Evolutionary conservation across 2,113 vertebrate species (phyloP), one percentile per base, ranked within the genome.

Genomic region (Irena cyanogastra): DNA sequence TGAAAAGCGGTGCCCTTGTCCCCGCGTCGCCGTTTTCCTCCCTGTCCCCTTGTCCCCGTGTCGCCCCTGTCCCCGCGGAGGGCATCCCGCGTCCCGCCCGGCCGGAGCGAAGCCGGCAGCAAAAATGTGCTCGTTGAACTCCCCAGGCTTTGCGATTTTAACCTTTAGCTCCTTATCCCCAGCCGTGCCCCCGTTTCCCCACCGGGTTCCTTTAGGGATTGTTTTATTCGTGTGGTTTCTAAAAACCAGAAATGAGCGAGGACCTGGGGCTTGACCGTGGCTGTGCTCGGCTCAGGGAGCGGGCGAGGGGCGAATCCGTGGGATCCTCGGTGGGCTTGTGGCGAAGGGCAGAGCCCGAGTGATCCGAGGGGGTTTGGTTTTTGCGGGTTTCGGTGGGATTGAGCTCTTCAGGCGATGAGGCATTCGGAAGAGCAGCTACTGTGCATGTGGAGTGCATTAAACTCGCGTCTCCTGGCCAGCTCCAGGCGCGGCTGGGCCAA

Each of bases 391-490:
- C 30, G 3, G 2, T 47, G 88, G 83, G 50, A 26, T 28, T 10
- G 85, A 75, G 15, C 91, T 87, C 88, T 92, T 22, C 6, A 2
- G 88, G 87, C 44, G 42, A 90, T 89, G 77, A 87, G 80, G 65
- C 45, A 0, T 1, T 89, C 19, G 76, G 93, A 57, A 68, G 85
- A 95, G 90, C 83, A 53, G 93, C 96, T 97, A 96, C 96, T 15
- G 95, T 96, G 89, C 96, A 95, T 93, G 84, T 96, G 95, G 86
- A 95, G 95, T 17, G 94, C 13, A 80, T 96, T 97, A 97, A 95
- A 90, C 1, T 7, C 71, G 56, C 87, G 11, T 81, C 57, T 91
- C 78, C 70, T 1, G 83, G 95, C 91, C 96, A 94, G n/a, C 56
- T 41, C 75, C 41, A 7, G 44, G 33, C n/a, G 76, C 8, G 74